Evolutionary conservation across 2,113 vertebrate species (phyloP), one percentile per base, ranked within the genome.

Genomic region (Ancistrus triradiatus): DNA sequence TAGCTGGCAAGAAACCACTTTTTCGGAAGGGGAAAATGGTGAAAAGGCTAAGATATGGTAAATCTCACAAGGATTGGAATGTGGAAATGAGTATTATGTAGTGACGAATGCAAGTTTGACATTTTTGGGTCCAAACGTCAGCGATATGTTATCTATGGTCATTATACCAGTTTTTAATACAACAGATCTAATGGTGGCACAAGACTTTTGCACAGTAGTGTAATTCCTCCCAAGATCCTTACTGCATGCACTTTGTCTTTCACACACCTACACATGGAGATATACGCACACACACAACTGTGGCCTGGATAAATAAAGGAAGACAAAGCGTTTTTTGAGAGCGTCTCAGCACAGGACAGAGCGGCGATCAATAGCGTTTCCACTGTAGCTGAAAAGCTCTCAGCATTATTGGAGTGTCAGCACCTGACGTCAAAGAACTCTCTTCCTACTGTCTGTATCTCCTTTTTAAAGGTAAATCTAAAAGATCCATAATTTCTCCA

Each of bases 321-420:
- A 63, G 74, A 74, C 63, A 63, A 75, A 77, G 75, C 68, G 53
- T 69, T 74, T 73, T 73, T 77, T 69, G 56, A 75, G 69, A 69
- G 49, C 65, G 59, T 57, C 68, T 71, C 70, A 76, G 66, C 58
- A 56, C 68, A 60, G 57, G 51, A 72, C 68, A 75, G 66, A 55
- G 63, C 53, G 43, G 37, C 61, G 40, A 80, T 80, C 78, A 71
- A 78, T 80, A 76, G 31, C 18, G 22, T 63, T 69, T 78, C 73
- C 59, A 59, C 68, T 57, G 62, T 69, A 80, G 73, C 73, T 74
- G 69, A 76, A 76, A 69, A 63, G 59, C 66, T 59, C 48, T 50
- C 62, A 66, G 66, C 59, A 42, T 27, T 74, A 77, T 70, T 68
- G 75, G 68, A 70, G 67, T 68, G 73, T 75, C 67, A 77, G 77